Conservation (phyloP, 2,888 invertebrate species). For the Subacronicta megacephala region DNA sequence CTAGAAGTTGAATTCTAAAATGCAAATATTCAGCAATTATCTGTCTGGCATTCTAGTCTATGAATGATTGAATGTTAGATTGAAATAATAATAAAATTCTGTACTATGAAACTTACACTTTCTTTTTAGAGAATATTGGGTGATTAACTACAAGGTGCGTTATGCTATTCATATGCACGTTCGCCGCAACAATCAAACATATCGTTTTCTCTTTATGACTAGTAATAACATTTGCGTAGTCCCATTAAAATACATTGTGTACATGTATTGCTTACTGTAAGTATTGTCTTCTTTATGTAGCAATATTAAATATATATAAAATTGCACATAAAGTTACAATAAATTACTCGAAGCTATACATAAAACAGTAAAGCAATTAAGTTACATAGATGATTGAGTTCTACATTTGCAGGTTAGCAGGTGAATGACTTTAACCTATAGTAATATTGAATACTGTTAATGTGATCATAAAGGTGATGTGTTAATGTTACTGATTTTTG, state of each 20-base stretch:
- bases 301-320: no score
- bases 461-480: not conserved
- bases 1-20: constrained; percentile 5
- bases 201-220: constrained; percentile 41
- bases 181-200: constrained; percentile 30
- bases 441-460: no score
- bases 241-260: constrained; percentile 14
- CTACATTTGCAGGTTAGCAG: constrained; percentile 18
- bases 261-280: constrained; percentile 9
- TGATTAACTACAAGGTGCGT: constrained; percentile 5
- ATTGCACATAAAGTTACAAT: no score
- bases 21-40: constrained; percentile 23
- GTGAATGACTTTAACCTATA: not conserved
- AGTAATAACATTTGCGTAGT: constrained; percentile 11
- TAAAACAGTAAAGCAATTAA: no score
- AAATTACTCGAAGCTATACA: no score
- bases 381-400: not conserved
- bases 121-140: constrained; percentile 31
- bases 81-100: not conserved
- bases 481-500: not conserved
- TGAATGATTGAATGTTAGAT: constrained; percentile 5
- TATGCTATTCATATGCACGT: constrained; percentile 37
- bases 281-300: not conserved
- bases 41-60: constrained; percentile 7
- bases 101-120: constrained; percentile 22